Evolutionary conservation across 2,797 vertebrate species (phyloP).

Genomic region (Onychomys torridus): DNA sequence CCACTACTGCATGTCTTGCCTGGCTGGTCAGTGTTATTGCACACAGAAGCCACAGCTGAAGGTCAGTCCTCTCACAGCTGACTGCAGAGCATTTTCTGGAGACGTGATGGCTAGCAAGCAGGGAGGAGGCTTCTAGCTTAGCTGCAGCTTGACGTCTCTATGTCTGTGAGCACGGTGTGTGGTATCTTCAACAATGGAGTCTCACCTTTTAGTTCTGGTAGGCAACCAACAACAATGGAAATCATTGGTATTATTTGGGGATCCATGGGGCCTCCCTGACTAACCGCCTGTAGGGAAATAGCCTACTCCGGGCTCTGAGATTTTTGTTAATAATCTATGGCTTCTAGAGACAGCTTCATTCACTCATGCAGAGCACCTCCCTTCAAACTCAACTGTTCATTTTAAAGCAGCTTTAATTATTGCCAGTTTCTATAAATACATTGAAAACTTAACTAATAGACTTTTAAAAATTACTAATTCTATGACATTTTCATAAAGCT

Average conservation of each 20-base stretch:
- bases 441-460: slow-evolving; percentile 15
- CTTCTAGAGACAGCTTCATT: neutral
- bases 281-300: neutral
- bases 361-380: no score
- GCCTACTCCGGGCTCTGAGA: neutral
- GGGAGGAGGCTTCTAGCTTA: neutral
- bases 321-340: neutral
- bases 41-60: neutral
- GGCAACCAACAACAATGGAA: neutral
- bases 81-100: neutral
- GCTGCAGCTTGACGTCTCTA: neutral
- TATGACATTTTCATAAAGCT: slow-evolving; percentile 12
- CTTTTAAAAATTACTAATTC: neutral
- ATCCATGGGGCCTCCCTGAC: neutral
- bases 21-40: neutral
- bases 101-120: neutral
- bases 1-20: neutral
- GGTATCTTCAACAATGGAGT: neutral
- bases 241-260: neutral
- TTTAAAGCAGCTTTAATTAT: slow-evolving; percentile 14
- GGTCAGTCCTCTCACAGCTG: neutral
- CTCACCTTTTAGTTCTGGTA: neutral
- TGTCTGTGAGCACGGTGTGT: neutral
- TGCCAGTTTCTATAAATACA: neutral
- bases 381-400: neutral